Evolutionary conservation across 2,888 invertebrate genomes (phyloP).

Genomic region (Mesochorus sp.): DNA sequence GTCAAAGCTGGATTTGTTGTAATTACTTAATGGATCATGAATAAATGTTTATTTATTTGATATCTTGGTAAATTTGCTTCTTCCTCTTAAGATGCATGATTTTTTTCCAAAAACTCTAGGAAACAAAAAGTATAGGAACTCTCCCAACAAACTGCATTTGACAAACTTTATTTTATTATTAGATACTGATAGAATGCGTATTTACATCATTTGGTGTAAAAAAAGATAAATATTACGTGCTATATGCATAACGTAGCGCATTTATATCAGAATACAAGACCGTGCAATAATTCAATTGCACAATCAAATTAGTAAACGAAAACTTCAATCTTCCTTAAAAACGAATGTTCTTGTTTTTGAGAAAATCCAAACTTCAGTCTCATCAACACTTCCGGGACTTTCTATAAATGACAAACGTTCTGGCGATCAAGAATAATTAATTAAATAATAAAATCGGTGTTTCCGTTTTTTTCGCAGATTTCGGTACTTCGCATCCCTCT

Average conservation of each 20-base stretch:
- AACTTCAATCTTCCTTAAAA: too few species aligned
- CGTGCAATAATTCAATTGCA: too few species aligned
- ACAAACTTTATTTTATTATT: slow-evolving; percentile 39
- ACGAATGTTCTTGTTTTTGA: too few species aligned
- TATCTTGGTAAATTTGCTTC: slow-evolving; percentile 37
- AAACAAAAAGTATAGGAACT: not conserved
- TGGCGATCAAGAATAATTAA: too few species aligned
- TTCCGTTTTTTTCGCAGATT: slow-evolving; percentile 49
- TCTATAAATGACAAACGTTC: too few species aligned
- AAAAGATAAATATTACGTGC: slow-evolving; percentile 52
- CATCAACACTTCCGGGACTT: too few species aligned
- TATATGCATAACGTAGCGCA: too few species aligned
- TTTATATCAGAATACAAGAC: not conserved
- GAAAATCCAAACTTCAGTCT: too few species aligned
- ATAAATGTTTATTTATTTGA: slow-evolving; percentile 71
- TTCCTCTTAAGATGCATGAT: not conserved
- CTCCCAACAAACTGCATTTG: slow-evolving; percentile 29
- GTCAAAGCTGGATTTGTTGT: slow-evolving; percentile 61
- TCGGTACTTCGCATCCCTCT: slow-evolving; percentile 71
- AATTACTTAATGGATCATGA: slow-evolving; percentile 67
- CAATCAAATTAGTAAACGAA: too few species aligned
- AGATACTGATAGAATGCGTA: slow-evolving; percentile 54
- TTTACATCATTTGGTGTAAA: slow-evolving; percentile 49
- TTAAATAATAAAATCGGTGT: too few species aligned
- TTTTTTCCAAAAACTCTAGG: not conserved